These are phyloP conservation scores for Lepidocyrtoides sp. DNA, from an alignment of 2,888 invertebrate genomes.

Conservation along the genomic window DNA sequence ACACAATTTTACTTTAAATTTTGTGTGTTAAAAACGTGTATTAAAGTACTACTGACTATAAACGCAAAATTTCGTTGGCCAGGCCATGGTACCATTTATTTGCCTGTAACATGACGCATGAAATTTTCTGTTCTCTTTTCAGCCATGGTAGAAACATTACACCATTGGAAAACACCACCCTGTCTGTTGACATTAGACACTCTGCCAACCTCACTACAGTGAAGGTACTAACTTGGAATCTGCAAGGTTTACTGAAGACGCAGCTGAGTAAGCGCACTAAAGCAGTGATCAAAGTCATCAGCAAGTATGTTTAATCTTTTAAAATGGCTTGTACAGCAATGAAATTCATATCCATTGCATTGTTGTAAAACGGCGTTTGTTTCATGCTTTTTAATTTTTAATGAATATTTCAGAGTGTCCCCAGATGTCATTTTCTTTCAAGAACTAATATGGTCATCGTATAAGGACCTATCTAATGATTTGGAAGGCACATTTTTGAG, in stretches of 20 bases:
- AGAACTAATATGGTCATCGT: slow-evolving; percentile 88
- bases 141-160: slow-evolving; percentile 86
- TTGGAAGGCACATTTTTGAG: slow-evolving; percentile 87
- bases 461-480: slow-evolving; percentile 86
- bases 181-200: too few species aligned
- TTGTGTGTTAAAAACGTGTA: too few species aligned
- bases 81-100: too few species aligned
- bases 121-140: not conserved
- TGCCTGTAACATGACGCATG: not conserved
- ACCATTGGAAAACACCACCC: not conserved
- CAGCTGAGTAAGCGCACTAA: slow-evolving; percentile 87
- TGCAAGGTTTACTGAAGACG: slow-evolving; percentile 88
- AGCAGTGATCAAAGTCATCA: slow-evolving; percentile 87
- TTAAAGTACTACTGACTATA: too few species aligned
- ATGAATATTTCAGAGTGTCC: slow-evolving; percentile 87
- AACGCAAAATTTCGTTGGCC: too few species aligned
- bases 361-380: too few species aligned
- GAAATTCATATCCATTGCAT: not conserved
- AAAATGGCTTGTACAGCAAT: not conserved
- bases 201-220: not conserved
- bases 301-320: slow-evolving; percentile 85
- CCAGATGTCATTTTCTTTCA: slow-evolving; percentile 89
- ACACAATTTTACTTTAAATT: too few species aligned
- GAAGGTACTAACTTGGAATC: slow-evolving; percentile 88
- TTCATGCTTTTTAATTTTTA: not conserved